A percentile compares a stretch with the other conserved stretches of the same genome.
Evolutionary conservation across 2,113 vertebrate genomes (phyloP).

Genomic region (Podarcis muralis): DNA sequence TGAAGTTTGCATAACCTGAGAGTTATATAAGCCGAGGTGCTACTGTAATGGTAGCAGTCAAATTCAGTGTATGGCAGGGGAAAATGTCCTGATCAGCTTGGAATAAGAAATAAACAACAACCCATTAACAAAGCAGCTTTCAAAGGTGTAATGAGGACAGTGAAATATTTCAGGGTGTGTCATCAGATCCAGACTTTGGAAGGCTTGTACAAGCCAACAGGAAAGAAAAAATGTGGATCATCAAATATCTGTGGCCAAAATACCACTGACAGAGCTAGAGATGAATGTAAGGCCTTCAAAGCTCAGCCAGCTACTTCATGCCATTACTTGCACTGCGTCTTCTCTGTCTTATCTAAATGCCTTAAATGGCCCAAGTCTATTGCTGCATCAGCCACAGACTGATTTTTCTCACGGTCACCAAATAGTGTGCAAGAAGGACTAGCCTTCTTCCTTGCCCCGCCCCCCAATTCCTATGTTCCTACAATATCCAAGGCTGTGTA

Average conservation of each 20-base stretch:
- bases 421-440: background rate
- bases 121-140: background rate
- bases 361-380: background rate
- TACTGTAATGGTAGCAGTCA: background rate
- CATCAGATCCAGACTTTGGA: background rate
- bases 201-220: background rate
- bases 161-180: constrained; percentile 3
- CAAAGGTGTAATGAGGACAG: background rate
- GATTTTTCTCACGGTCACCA: background rate
- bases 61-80: background rate
- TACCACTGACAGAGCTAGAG: background rate
- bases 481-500: background rate
- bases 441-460: background rate
- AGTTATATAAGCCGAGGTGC: too few relatives aligned
- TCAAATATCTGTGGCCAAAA: constrained; percentile 5
- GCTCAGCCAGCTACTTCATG: background rate
- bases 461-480: background rate
- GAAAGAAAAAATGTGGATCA: background rate
- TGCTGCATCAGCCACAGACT: background rate
- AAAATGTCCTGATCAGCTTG: background rate
- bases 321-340: background rate
- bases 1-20: too few relatives aligned
- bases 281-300: background rate
- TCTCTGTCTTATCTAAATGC: background rate
- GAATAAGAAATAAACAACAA: background rate